Conservation (phyloP, 2,113 vertebrate species). For the Forbesichthys papilliferus region DNA sequence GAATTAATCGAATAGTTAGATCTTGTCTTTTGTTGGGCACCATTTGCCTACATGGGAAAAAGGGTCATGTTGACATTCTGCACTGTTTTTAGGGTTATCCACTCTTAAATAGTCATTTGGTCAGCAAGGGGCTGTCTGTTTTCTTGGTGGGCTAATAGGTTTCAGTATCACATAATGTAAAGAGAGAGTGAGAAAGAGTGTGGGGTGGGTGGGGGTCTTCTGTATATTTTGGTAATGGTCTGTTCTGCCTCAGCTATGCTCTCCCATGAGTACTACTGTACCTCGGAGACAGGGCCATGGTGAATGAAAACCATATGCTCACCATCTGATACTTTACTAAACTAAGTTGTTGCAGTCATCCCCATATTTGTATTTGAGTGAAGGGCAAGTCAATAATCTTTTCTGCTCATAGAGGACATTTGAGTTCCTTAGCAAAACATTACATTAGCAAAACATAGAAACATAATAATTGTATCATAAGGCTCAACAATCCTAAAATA, state of each 20-base stretch:
- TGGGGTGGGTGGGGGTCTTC: too few relatives aligned
- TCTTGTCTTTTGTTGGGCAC: neutral
- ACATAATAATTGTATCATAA: too few relatives aligned
- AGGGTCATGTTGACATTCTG: neutral
- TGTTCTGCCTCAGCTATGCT: neutral
- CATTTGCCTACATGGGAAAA: neutral
- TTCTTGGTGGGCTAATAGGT: neutral
- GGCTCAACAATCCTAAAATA: too few relatives aligned
- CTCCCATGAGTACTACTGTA: neutral
- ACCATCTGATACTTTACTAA: constrained; percentile 21
- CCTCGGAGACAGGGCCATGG: constrained; percentile 6
- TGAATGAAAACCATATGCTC: constrained; percentile 42
- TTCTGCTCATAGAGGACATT: too few relatives aligned
- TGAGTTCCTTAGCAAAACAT: too few relatives aligned
- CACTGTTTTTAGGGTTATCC: neutral
- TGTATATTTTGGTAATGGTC: too few relatives aligned
- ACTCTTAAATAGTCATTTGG: neutral
- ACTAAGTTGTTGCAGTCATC: constrained; percentile 22
- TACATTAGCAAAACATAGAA: too few relatives aligned
- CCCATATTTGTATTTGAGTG: neutral
- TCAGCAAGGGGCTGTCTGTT: constrained; percentile 12
- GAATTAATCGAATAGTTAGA: neutral
- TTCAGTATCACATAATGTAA: neutral
- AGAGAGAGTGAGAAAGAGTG: too few relatives aligned
- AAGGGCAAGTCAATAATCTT: neutral